Percentiles rank a stretch among this genome's conserved stretches.
Conservation (phyloP, 2,113 vertebrate species). For the Holacanthus passer region DNA sequence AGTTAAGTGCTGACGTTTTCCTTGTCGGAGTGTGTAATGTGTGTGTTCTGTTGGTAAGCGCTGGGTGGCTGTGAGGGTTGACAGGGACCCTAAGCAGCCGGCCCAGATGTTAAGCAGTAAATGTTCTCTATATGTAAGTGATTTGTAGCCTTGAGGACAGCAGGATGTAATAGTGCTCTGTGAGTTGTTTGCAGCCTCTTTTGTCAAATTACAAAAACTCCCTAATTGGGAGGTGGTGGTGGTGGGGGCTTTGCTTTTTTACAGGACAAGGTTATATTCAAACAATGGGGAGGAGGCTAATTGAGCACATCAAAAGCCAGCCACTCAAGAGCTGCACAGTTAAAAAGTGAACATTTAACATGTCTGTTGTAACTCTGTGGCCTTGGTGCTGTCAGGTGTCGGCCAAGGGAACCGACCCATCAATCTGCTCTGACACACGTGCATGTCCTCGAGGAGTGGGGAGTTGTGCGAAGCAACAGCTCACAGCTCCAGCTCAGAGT, state of each 20-base stretch:
- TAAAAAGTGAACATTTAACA: slow-evolving; percentile 69
- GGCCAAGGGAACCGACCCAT: slow-evolving; percentile 4
- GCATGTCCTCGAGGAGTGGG: slow-evolving; percentile 23
- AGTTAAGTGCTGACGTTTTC: slow-evolving; percentile 71
- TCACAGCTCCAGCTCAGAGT: slow-evolving; percentile 35
- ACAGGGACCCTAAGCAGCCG: slow-evolving; percentile 73
- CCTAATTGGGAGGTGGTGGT: slow-evolving; percentile 54
- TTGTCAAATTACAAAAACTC: slow-evolving; percentile 77
- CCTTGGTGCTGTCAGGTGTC: slow-evolving; percentile 38
- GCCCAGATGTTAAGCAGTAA: slow-evolving; percentile 77
- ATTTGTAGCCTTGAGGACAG: slow-evolving; percentile 81
- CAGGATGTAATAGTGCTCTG: slow-evolving; percentile 71
- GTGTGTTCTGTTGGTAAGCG: slow-evolving; percentile 64
- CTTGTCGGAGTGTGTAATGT: slow-evolving; percentile 53
- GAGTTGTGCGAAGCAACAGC: slow-evolving; percentile 9
- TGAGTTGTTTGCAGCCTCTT: slow-evolving; percentile 76
- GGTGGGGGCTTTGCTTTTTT: slow-evolving; percentile 34
- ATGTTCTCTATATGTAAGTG: slow-evolving; percentile 74
- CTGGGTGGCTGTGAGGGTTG: slow-evolving; percentile 69
- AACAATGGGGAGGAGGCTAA: slow-evolving; percentile 69
- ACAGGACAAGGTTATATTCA: slow-evolving; percentile 66
- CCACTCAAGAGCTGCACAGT: slow-evolving; percentile 47
- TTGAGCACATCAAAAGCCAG: slow-evolving; percentile 75
- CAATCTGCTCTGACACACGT: slow-evolving; percentile 40
- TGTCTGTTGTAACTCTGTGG: slow-evolving; percentile 40